phyloP scores from a whole-genome alignment of 2,797 vertebrate genomes.

The Ceyx erithaca region DNA sequence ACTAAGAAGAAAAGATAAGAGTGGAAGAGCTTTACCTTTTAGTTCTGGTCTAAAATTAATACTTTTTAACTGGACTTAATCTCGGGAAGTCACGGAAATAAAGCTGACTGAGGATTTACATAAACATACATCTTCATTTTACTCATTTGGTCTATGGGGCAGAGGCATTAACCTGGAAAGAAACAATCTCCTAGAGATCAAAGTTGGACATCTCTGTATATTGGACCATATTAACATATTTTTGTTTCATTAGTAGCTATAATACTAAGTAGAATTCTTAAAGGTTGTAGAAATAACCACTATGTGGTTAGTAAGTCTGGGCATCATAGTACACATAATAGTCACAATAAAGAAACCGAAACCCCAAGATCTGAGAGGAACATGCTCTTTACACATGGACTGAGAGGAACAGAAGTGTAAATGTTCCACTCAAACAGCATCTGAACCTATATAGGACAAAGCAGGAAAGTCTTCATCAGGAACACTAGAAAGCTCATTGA shows the following conservation, averaged over 20 bases:
- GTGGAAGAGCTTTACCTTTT: neutral
- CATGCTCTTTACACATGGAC: neutral
- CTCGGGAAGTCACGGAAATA: neutral
- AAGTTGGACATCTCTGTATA: neutral
- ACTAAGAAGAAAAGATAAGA: neutral
- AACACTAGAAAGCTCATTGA: neutral
- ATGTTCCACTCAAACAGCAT: neutral
- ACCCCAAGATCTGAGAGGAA: neutral
- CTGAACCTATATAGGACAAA: neutral
- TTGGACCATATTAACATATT: neutral
- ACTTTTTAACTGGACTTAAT: neutral
- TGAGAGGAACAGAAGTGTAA: neutral
- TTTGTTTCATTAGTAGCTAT: neutral
- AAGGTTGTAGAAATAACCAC: neutral
- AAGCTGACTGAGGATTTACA: neutral
- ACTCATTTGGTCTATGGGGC: fast-evolving
- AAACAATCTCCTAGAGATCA: neutral
- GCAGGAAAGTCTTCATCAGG: neutral
- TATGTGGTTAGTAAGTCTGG: fast-evolving
- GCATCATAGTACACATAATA: fast-evolving
- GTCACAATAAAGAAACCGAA: neutral
- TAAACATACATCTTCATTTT: neutral
- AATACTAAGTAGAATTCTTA: neutral
- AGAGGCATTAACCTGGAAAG: neutral
- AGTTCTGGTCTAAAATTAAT: neutral